Conservation (phyloP, 1,140 invertebrate genomes). For the Fopius arisanus region DNA sequence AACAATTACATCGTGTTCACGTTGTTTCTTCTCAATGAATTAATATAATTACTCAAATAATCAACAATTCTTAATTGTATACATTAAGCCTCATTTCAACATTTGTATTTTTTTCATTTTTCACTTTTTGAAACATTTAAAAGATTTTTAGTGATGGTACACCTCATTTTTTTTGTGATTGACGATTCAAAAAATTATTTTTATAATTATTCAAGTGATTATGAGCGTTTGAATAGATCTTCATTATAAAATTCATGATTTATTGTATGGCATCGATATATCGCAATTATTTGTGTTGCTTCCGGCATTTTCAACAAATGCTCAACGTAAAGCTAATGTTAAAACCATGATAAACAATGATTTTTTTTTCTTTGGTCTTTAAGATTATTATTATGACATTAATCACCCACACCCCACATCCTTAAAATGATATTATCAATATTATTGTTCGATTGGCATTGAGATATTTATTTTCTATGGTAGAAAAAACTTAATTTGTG, state of each 20-base stretch:
- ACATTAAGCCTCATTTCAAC: not conserved
- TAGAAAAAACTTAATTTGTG: not conserved
- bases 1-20: not conserved
- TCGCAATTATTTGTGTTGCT: slow-evolving; percentile 8
- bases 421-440: not conserved
- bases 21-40: not conserved
- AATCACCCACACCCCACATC: no score
- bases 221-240: not conserved
- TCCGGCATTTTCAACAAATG: slow-evolving; percentile 1
- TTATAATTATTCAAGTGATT: not conserved
- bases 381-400: slow-evolving; percentile 50
- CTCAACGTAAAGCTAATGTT: slow-evolving; percentile 41
- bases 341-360: slow-evolving; percentile 36
- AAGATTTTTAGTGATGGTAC: not conserved
- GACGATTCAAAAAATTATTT: not conserved
- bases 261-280: not conserved
- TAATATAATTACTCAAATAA: slow-evolving; percentile 21
- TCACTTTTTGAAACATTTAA: not conserved
- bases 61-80: slow-evolving; percentile 19
- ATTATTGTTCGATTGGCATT: slow-evolving; percentile 9
- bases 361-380: slow-evolving; percentile 61
- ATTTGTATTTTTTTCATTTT: not conserved
- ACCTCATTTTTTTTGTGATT: not conserved
- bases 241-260: not conserved
- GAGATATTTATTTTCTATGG: not conserved